Base-by-base conservation (phyloP, 2,797 vertebrate species). In the Anguilla megastoma region DNA sequence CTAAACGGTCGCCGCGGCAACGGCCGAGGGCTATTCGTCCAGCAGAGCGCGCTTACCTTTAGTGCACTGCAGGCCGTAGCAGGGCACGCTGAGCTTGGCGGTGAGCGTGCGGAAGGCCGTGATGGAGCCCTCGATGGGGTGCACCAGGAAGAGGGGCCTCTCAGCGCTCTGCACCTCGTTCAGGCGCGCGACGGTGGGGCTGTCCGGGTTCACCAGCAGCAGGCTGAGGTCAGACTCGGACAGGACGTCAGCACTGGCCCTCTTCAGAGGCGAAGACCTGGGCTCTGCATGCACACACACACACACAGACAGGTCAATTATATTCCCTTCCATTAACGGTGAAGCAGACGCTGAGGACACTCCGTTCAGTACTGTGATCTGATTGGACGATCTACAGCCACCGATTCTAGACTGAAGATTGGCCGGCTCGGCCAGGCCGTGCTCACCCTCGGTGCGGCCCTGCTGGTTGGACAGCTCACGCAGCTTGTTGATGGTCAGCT, bases 51-150 rank as follows among this genome's bases (percentile, higher is more conserved):
- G n/a, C 66, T 52, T 95, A 99, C 99, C 99, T 97, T 95, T 96
- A 1, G 98, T 99, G 93, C 98, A 99, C 94, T 99, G 98, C 45
- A 99, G 94, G 79, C 98, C 99, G 0, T 98, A 99, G 93, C 98
- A 98, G 12, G 97, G 98, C 87, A 99, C 83, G 0, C 94, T 97
- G 48, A 99, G 97, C 91, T 94, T 97, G 94, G 96, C 93, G 0
- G 97, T 95, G 0, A 99, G 96, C 0, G 93, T 95, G 88, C 91
- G 92, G 93, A 99, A 99, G 56, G 98, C 97, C 0, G 94, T 33
- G 52, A 94, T 92, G 21, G 98, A 98, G 91, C 99, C 99, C 92
- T 99, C 99, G 0, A 99, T 99, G 52, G 99, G 97, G 89, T 99
- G 99, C 87, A 99, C 94, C 80, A 99, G 94, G 95, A 99, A 99